Percentiles rank a stretch among this genome's conserved stretches.
Conservation (phyloP, 2,113 vertebrate species). For the Progne subis region DNA sequence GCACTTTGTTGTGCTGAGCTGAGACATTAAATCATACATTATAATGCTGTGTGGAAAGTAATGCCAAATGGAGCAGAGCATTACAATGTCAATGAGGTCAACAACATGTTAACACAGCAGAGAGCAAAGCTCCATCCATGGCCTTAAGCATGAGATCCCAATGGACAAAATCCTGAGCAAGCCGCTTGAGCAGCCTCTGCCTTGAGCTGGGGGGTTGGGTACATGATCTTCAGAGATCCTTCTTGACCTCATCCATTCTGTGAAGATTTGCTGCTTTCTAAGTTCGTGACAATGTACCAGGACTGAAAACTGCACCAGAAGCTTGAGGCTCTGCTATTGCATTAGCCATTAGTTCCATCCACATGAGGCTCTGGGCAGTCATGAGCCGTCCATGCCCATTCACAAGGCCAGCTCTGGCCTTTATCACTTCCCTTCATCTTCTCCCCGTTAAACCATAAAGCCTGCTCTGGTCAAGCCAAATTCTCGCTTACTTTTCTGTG, state of each 20-base stretch:
- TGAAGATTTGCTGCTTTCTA: background rate
- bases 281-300: background rate
- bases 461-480: background rate
- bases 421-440: background rate
- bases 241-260: background rate
- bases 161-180: background rate
- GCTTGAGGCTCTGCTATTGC: background rate
- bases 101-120: background rate
- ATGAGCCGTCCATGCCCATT: background rate
- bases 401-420: background rate
- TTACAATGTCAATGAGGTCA: background rate
- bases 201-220: background rate
- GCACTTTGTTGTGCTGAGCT: background rate
- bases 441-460: background rate
- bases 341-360: background rate
- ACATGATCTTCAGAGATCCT: background rate
- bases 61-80: background rate
- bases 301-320: background rate
- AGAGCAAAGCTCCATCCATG: background rate
- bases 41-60: background rate
- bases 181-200: background rate
- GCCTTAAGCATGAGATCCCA: background rate
- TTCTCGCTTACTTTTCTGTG: background rate
- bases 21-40: background rate
- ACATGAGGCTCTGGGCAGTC: accelerated